These are phyloP conservation scores for Ibidorhyncha struthersii DNA, from an alignment of 2,113 vertebrate species.

Conservation along the genomic window DNA sequence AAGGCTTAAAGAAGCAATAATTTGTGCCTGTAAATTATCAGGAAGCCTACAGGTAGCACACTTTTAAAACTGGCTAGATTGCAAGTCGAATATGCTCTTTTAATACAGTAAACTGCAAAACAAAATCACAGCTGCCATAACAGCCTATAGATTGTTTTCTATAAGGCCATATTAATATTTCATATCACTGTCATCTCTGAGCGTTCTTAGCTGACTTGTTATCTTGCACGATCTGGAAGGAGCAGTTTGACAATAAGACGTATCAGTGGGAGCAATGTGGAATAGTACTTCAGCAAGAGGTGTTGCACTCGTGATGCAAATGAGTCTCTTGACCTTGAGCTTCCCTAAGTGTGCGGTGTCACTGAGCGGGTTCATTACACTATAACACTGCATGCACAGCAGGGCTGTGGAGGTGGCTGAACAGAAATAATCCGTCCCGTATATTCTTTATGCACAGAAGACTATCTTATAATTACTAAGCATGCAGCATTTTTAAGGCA, in stretches of 20 bases:
- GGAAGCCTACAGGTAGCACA: background rate
- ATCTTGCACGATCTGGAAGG: background rate
- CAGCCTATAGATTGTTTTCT: constrained; percentile 11
- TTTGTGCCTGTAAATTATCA: background rate
- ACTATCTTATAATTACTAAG: background rate
- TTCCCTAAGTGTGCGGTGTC: background rate
- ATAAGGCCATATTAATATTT: constrained; percentile 55
- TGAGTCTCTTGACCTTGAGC: constrained; percentile 53
- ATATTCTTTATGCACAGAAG: background rate
- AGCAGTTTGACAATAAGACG: background rate
- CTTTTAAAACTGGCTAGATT: background rate
- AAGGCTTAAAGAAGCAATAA: background rate
- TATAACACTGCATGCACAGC: background rate
- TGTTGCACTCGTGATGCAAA: background rate
- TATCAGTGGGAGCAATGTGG: background rate
- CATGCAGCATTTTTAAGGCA: background rate
- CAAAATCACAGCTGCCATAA: constrained; percentile 25
- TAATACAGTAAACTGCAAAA: constrained; percentile 2
- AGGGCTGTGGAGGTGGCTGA: background rate
- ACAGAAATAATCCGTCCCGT: background rate
- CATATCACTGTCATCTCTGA: constrained; percentile 36
- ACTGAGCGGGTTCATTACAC: background rate
- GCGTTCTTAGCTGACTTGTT: background rate
- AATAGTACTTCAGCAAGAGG: background rate
- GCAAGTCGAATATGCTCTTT: background rate